Conservation (phyloP, 2,888 invertebrate genomes). For the Acrobasis repandana region DNA sequence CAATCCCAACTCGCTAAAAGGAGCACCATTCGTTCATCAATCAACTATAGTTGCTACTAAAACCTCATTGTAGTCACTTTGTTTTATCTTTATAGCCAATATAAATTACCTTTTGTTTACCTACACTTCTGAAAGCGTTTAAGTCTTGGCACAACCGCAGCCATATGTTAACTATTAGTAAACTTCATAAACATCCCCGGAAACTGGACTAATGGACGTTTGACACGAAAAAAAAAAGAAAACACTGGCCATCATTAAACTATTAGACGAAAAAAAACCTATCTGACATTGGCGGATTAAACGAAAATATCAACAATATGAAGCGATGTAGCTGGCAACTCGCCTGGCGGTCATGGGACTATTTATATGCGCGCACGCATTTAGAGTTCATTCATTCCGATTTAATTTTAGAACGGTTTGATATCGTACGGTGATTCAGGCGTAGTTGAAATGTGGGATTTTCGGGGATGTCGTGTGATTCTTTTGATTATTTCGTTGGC, state of each 20-base stretch:
- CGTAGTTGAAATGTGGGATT: constrained; percentile 39
- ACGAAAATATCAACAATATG: constrained; percentile 28
- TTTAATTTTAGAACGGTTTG: constrained; percentile 61
- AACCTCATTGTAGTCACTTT: neutral
- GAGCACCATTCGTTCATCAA: neutral
- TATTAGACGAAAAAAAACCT: constrained; percentile 1
- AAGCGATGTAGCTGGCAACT: constrained; percentile 34
- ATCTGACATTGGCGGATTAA: constrained; percentile 14
- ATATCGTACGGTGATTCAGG: constrained; percentile 43
- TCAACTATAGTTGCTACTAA: neutral
- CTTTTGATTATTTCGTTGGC: neutral
- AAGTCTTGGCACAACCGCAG: constrained; percentile 6
- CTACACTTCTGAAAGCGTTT: constrained; percentile 2
- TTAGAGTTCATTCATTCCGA: constrained; percentile 73
- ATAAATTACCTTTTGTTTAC: constrained; percentile 8
- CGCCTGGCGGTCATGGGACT: constrained; percentile 58
- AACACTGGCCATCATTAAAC: constrained; percentile 1
- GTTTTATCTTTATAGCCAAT: neutral
- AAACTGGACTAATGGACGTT: neutral
- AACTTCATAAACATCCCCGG: neutral
- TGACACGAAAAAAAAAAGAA: constrained; percentile 8
- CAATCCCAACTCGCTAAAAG: no score
- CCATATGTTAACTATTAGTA: constrained; percentile 3
- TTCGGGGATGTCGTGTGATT: constrained; percentile 31
- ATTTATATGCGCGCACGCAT: constrained; percentile 63